Percentiles rank a stretch among this genome's conserved stretches.
Evolutionary conservation across 2,888 invertebrate genomes (phyloP).

Genomic region (Cosmorhoe ocellata): DNA sequence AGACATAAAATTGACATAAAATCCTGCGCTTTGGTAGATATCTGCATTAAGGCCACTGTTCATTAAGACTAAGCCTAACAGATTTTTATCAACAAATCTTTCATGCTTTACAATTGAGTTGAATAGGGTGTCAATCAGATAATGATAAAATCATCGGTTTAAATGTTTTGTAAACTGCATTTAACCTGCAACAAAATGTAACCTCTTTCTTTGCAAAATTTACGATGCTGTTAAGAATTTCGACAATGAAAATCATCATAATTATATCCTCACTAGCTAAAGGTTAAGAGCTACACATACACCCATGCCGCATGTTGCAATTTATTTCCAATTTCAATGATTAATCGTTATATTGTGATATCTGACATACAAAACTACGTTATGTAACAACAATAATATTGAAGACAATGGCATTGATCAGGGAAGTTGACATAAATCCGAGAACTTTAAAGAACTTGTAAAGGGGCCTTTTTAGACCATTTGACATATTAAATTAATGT

Average conservation of each 20-base stretch:
- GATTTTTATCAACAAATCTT: no score
- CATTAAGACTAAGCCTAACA: no score
- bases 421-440: neutral
- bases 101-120: no score
- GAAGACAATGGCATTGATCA: slow-evolving; percentile 26
- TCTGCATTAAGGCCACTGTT: no score
- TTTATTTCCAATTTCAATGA: slow-evolving; percentile 41
- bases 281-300: slow-evolving; percentile 27
- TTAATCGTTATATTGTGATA: slow-evolving; percentile 48
- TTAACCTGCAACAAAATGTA: neutral
- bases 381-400: slow-evolving; percentile 13
- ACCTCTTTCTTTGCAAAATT: slow-evolving; percentile 3
- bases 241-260: slow-evolving; percentile 22
- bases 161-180: no score
- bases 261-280: slow-evolving; percentile 30
- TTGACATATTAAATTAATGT: no score
- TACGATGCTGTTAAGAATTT: slow-evolving; percentile 13
- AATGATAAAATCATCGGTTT: no score
- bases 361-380: slow-evolving; percentile 36
- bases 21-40: no score
- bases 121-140: no score
- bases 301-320: slow-evolving; percentile 36
- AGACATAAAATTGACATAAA: no score
- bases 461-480: no score
- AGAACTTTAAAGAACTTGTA: no score